phyloP scores from a whole-genome alignment of 2,888 invertebrate genomes.

The Melieria omissa region DNA sequence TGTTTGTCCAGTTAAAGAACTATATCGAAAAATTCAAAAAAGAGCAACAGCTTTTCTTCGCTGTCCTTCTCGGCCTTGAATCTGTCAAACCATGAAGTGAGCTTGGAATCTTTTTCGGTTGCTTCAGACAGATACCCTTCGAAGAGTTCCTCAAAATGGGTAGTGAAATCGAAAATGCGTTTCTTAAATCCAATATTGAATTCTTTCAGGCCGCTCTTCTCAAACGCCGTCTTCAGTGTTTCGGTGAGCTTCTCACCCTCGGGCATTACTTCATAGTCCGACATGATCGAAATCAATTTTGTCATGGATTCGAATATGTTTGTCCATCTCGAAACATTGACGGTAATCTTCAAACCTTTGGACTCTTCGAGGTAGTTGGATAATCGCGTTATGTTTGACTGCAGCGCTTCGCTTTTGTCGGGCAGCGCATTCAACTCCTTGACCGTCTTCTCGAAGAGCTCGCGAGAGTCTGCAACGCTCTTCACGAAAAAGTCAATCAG shows the following conservation, averaged over 20 bases:
- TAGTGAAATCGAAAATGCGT: no score
- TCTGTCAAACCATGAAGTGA: no score
- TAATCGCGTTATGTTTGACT: constrained; percentile 20
- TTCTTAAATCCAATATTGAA: background rate
- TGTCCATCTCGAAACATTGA: background rate
- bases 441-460: constrained; percentile 15
- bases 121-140: no score
- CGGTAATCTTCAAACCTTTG: background rate
- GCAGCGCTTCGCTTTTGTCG: constrained; percentile 10
- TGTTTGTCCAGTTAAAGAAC: no score
- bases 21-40: no score
- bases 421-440: constrained; percentile 17
- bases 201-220: constrained; percentile 9
- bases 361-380: constrained; percentile 6
- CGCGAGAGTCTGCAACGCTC: background rate
- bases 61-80: no score
- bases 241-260: constrained; percentile 14
- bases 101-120: no score
- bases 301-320: constrained; percentile 24
- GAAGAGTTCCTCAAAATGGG: no score
- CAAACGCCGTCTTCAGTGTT: constrained; percentile 11
- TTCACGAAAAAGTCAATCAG: constrained; percentile 12
- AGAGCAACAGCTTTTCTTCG: no score
- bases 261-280: constrained; percentile 18
- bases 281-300: constrained; percentile 8